Percentiles rank a stretch among this genome's conserved stretches.
These are phyloP conservation scores for Gyrodactylus bullatarudis DNA, from an alignment of 1,140 invertebrate genomes.

Conservation along the genomic window DNA sequence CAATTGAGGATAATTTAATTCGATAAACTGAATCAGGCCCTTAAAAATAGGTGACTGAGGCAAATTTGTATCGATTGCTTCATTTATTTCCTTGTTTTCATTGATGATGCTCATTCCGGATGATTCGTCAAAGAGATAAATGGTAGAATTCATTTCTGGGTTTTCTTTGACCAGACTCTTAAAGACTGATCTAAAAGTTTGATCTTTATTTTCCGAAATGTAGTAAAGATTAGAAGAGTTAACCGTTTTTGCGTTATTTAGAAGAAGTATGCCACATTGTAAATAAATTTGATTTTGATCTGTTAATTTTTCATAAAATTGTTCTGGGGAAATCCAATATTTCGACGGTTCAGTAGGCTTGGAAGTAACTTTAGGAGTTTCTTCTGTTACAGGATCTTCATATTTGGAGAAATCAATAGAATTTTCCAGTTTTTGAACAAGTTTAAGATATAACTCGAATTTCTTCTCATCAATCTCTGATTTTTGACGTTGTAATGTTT, in stretches of 20 bases:
- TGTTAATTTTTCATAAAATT: not conserved
- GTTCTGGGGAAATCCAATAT: not conserved
- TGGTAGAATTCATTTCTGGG: slow-evolving; percentile 3
- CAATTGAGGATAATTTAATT: not conserved
- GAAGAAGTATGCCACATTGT: not conserved
- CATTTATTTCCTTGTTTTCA: not conserved
- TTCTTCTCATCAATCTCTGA: not conserved
- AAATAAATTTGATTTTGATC: not conserved
- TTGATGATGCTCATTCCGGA: not conserved
- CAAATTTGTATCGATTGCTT: not conserved
- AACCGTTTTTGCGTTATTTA: not conserved
- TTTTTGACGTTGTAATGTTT: not conserved
- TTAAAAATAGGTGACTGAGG: not conserved
- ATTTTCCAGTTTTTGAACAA: not conserved
- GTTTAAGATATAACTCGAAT: not conserved
- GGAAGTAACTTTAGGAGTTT: not conserved
- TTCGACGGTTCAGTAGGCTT: not conserved
- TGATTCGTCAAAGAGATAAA: slow-evolving; percentile 1
- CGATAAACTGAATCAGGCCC: not conserved
- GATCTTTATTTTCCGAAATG: slow-evolving; percentile 8
- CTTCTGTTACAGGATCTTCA: not conserved
- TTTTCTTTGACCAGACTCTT: slow-evolving; percentile 22
- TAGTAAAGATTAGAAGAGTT: not conserved
- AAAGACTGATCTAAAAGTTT: slow-evolving; percentile 16
- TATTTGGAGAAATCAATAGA: not conserved